phyloP scores from a whole-genome alignment of 2,888 invertebrate species.

The Harmothoe impar region DNA sequence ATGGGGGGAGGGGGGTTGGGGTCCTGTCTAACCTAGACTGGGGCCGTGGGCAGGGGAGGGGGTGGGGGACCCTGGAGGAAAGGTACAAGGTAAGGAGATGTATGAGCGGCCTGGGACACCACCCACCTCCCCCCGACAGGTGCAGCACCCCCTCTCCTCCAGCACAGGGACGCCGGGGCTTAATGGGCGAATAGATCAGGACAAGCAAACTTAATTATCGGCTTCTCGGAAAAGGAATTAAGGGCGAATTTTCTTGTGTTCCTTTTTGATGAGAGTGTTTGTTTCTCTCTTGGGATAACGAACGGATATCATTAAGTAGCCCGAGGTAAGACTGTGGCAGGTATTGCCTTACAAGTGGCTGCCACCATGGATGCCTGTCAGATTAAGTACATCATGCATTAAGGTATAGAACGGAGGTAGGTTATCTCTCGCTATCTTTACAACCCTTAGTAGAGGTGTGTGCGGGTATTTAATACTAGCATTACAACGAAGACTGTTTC shows the following conservation, averaged over 20 bases:
- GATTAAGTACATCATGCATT: too few species aligned
- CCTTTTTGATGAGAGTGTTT: background rate
- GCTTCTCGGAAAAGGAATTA: constrained; percentile 37
- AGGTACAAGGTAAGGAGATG: background rate
- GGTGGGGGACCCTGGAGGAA: background rate
- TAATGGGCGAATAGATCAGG: constrained; percentile 16
- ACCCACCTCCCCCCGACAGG: background rate
- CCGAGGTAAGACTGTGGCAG: too few species aligned
- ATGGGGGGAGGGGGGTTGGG: background rate
- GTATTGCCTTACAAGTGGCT: too few species aligned
- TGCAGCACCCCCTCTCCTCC: background rate
- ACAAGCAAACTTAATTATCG: constrained; percentile 43
- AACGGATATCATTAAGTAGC: background rate
- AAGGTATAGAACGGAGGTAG: too few species aligned
- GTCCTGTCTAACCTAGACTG: background rate
- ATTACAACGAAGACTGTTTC: too few species aligned
- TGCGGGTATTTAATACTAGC: too few species aligned
- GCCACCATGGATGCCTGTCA: too few species aligned
- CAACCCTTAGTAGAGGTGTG: too few species aligned
- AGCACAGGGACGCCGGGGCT: background rate
- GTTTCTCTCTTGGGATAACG: background rate
- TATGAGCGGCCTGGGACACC: constrained; percentile 3
- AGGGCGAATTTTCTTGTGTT: background rate
- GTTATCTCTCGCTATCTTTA: too few species aligned
- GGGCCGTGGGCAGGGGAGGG: background rate